A percentile compares a stretch with the other conserved stretches of the same genome.
These are phyloP conservation scores for Bovichtus diacanthus DNA, from an alignment of 2,797 vertebrate genomes.

Conservation along the genomic window DNA sequence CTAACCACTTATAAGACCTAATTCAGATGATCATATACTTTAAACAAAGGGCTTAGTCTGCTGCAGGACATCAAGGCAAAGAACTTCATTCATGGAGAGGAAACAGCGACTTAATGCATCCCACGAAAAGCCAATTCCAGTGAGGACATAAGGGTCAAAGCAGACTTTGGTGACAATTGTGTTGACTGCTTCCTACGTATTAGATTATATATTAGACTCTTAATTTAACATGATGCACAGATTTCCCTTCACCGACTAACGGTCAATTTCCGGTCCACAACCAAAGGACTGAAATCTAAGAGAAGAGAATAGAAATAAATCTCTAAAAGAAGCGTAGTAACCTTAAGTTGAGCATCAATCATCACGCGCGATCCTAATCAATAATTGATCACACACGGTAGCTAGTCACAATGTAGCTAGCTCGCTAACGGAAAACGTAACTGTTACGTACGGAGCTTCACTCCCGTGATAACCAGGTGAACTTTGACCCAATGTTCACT, in stretches of 20 bases:
- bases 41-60: slow-evolving; percentile 63
- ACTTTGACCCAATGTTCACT: neutral
- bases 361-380: slow-evolving; percentile 4
- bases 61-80: slow-evolving; percentile 63
- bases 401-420: slow-evolving; percentile 14
- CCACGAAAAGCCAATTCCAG: slow-evolving; percentile 43
- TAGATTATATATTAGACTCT: neutral
- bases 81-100: slow-evolving; percentile 59
- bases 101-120: slow-evolving; percentile 63
- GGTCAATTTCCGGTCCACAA: neutral
- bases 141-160: slow-evolving; percentile 27
- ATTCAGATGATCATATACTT: slow-evolving; percentile 71
- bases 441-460: neutral
- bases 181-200: neutral
- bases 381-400: neutral
- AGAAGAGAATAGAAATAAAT: no score
- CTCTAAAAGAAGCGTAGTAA: no score
- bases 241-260: neutral
- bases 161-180: slow-evolving; percentile 22
- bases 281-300: neutral
- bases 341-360: neutral
- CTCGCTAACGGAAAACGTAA: neutral
- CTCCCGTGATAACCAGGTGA: neutral
- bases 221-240: no score
- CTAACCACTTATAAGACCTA: slow-evolving; percentile 26